Evolutionary conservation across 2,797 vertebrate species (phyloP).

Genomic region (Phaenicophaeus curvirostris): DNA sequence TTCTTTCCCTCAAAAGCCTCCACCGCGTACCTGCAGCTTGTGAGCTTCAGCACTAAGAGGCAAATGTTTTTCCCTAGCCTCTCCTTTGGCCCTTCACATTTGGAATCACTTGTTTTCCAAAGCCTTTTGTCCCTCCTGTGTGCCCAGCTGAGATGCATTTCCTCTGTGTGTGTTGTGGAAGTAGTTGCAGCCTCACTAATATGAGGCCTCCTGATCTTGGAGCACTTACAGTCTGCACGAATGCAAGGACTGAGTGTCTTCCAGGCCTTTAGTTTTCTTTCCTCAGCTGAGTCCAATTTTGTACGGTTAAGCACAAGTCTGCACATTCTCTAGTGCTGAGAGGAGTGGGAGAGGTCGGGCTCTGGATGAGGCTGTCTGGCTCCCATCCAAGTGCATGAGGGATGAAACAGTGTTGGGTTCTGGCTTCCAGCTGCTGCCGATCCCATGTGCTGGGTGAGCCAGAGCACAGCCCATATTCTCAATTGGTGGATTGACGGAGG

Average conservation of each 20-base stretch:
- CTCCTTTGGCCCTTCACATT: not conserved
- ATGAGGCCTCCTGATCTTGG: not conserved
- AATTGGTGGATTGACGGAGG: not conserved
- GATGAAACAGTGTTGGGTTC: slow-evolving; percentile 43
- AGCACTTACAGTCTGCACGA: not conserved
- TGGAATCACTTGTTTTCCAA: not conserved
- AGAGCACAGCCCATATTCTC: slow-evolving; percentile 17
- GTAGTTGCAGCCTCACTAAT: not conserved
- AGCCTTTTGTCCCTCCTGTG: not conserved
- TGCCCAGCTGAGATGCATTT: not conserved
- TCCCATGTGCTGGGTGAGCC: not conserved
- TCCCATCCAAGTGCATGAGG: slow-evolving; percentile 24
- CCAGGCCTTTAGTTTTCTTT: not conserved
- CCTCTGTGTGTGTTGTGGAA: not conserved
- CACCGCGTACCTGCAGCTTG: not conserved
- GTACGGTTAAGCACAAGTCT: slow-evolving; percentile 24
- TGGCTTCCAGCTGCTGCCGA: slow-evolving; percentile 55
- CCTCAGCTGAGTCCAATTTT: not conserved
- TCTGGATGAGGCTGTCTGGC: slow-evolving; percentile 40
- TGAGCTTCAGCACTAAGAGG: not conserved
- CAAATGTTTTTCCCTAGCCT: not conserved
- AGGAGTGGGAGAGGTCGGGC: slow-evolving; percentile 23
- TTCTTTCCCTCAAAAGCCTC: not conserved
- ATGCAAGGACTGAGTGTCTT: not conserved
- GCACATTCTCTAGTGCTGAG: slow-evolving; percentile 39